These are phyloP conservation scores for Origma solitaria DNA, from an alignment of 2,113 vertebrate genomes.

Conservation along the genomic window DNA sequence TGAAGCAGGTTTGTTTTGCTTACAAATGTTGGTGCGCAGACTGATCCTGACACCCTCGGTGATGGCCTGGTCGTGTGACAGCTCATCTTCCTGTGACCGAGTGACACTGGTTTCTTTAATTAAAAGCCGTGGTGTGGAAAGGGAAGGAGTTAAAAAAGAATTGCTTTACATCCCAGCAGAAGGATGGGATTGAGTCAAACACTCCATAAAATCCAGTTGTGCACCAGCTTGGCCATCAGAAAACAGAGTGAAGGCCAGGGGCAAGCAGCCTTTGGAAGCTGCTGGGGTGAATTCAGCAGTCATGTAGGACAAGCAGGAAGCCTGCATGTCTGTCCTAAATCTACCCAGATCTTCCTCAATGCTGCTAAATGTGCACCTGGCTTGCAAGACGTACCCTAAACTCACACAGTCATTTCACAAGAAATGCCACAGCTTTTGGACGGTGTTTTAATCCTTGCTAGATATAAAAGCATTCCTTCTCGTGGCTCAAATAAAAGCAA, in stretches of 20 bases:
- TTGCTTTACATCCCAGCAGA: neutral
- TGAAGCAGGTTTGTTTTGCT: neutral
- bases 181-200: neutral
- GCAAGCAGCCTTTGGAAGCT: neutral
- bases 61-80: neutral
- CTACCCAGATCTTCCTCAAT: neutral
- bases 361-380: neutral
- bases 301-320: neutral
- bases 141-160: neutral
- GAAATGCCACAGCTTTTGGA: neutral
- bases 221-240: neutral
- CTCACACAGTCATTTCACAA: neutral
- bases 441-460: neutral
- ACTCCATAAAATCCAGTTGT: neutral
- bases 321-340: neutral
- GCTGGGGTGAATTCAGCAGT: neutral
- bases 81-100: neutral
- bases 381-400: neutral
- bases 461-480: neutral
- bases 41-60: neutral
- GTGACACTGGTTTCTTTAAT: neutral
- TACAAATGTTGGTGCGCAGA: neutral
- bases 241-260: neutral
- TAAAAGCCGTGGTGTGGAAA: neutral
- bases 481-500: neutral